Evolutionary conservation across 2,797 vertebrate species (phyloP).

Genomic region (Momotus momota): DNA sequence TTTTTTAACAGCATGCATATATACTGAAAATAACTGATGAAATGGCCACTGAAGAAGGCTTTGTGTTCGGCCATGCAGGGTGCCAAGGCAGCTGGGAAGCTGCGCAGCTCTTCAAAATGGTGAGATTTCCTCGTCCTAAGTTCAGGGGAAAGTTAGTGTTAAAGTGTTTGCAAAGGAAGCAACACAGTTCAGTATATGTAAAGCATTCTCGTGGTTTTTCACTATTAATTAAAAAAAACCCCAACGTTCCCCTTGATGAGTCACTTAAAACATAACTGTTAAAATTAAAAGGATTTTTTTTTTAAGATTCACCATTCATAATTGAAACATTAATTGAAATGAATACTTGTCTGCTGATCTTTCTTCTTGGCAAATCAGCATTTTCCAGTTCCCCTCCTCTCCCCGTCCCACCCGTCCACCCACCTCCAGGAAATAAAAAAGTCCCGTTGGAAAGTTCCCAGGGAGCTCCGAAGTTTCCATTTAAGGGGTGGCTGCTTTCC

Average conservation of each 20-base stretch:
- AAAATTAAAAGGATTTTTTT: too few species aligned
- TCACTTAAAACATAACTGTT: not conserved
- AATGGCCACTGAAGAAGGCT: not conserved
- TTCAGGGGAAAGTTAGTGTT: not conserved
- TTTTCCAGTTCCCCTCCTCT: not conserved
- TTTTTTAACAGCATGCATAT: not conserved
- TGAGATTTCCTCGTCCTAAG: not conserved
- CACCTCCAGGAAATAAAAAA: not conserved
- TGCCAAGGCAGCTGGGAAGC: not conserved
- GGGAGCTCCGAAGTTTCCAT: not conserved
- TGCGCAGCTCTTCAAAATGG: not conserved
- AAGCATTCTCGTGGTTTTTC: not conserved
- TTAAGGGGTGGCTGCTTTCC: not conserved
- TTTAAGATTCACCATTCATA: not conserved
- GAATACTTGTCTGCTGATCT: not conserved
- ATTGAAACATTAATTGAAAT: not conserved
- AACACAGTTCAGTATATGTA: not conserved
- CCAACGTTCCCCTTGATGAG: not conserved
- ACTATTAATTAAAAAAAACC: not conserved
- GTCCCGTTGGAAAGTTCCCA: not conserved
- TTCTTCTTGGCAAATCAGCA: not conserved
- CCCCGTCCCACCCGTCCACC: not conserved
- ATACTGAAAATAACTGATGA: not conserved
- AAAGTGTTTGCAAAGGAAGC: not conserved
- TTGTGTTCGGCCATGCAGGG: fast-evolving